phyloP scores from a whole-genome alignment of 2,888 invertebrate species.

The Lucinisca nassula region DNA sequence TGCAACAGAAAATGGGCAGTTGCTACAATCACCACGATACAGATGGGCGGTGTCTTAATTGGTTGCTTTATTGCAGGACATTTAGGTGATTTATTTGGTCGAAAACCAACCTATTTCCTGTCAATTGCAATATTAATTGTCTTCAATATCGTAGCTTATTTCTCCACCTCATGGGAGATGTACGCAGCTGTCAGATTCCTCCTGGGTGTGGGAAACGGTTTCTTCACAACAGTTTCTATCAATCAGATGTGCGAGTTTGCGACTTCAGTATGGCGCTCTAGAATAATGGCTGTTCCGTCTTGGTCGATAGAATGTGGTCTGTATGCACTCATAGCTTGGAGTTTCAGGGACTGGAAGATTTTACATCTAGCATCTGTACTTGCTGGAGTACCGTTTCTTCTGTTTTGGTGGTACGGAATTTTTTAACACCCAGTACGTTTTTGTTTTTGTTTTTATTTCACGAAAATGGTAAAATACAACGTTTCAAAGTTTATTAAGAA shows the following conservation, averaged over 20 bases:
- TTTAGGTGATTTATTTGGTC: constrained; percentile 72
- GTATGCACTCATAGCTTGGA: constrained; percentile 56
- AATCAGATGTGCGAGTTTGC: constrained; percentile 63
- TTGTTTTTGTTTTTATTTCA: too few species aligned
- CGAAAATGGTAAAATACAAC: too few species aligned
- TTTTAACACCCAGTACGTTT: too few species aligned
- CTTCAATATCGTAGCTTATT: constrained; percentile 68
- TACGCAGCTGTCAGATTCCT: constrained; percentile 72
- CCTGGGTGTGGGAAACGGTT: constrained; percentile 59
- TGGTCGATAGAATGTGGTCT: constrained; percentile 55
- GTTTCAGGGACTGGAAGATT: constrained; percentile 68
- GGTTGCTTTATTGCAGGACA: constrained; percentile 73
- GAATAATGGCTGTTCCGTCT: constrained; percentile 48
- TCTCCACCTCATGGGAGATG: constrained; percentile 76
- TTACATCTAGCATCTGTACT: constrained; percentile 69
- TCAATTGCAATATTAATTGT: constrained; percentile 51
- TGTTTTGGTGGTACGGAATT: constrained; percentile 57
- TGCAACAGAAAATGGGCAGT: constrained; percentile 69
- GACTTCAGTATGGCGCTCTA: constrained; percentile 41
- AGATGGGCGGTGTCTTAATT: constrained; percentile 74
- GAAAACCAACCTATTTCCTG: constrained; percentile 72
- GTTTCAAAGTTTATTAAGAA: too few species aligned
- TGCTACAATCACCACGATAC: constrained; percentile 71
- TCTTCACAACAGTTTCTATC: constrained; percentile 28
- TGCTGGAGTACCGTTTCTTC: constrained; percentile 51